These are phyloP conservation scores for Aleiodes testaceus DNA, from an alignment of 2,888 invertebrate species.

Conservation along the genomic window DNA sequence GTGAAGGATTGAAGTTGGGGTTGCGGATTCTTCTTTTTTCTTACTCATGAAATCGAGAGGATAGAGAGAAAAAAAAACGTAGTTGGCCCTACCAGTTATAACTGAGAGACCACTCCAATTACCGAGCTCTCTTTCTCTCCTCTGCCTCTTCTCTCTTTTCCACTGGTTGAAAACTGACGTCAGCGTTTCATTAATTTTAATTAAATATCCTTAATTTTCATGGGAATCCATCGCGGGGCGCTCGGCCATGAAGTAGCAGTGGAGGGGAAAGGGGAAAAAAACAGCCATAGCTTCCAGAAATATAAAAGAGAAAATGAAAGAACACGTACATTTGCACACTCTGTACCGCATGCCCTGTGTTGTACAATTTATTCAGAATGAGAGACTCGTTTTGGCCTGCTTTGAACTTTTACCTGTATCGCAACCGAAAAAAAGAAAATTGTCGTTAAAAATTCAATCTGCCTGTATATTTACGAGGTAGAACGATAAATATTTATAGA, in stretches of 20 bases:
- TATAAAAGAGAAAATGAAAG: conserved; percentile 35
- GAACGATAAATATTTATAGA: conserved; percentile 13
- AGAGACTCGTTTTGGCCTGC: conserved; percentile 20
- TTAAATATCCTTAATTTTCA: conserved; percentile 65
- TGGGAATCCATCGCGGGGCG: conserved; percentile 47
- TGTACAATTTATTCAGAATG: conserved; percentile 23
- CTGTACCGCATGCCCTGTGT: conserved; percentile 6
- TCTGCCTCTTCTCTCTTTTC: conserved; percentile 25
- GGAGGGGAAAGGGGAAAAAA: conserved; percentile 9
- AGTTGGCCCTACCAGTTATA: conserved; percentile 30
- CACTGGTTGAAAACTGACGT: conserved; percentile 53
- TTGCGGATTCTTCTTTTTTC: background rate
- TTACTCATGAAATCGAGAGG: conserved; percentile 33
- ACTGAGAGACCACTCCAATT: conserved; percentile 63
- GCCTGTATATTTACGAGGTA: conserved; percentile 1
- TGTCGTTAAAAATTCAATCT: conserved; percentile 15
- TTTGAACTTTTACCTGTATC: conserved; percentile 25
- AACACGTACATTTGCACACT: conserved; percentile 11
- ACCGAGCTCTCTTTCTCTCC: conserved; percentile 47
- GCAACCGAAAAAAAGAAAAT: background rate
- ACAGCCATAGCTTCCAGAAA: background rate
- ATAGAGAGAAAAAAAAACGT: conserved; percentile 37
- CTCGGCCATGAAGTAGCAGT: conserved; percentile 37
- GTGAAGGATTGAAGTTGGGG: background rate
- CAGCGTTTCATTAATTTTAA: conserved; percentile 68